phyloP scores from a whole-genome alignment of 1,140 invertebrate genomes.

The Pissodes strobi region DNA sequence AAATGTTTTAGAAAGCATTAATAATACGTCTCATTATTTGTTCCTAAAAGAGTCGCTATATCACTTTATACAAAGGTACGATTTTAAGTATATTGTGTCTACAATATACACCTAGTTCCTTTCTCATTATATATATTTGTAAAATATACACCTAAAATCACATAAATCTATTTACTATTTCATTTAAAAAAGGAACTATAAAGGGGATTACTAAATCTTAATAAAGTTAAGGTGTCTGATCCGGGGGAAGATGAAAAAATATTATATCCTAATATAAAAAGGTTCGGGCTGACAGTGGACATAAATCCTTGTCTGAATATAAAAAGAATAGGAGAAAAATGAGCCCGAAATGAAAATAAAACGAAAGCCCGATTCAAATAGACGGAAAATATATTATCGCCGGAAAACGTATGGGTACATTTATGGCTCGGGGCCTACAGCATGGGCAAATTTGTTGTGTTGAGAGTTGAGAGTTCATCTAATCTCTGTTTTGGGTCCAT shows the following conservation, averaged over 20 bases:
- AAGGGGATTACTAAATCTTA: slow-evolving; percentile 49
- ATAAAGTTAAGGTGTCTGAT: slow-evolving; percentile 45
- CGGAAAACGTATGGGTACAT: slow-evolving; percentile 43
- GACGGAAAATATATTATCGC: slow-evolving; percentile 53
- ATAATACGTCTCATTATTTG: too few species aligned
- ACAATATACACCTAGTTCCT: too few species aligned
- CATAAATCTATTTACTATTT: slow-evolving; percentile 45
- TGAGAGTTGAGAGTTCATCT: too few species aligned
- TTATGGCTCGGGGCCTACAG: slow-evolving; percentile 35
- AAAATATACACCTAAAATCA: neutral
- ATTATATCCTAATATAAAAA: slow-evolving; percentile 55
- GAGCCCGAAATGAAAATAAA: slow-evolving; percentile 54
- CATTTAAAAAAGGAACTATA: slow-evolving; percentile 38
- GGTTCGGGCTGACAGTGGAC: slow-evolving; percentile 49
- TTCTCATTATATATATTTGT: too few species aligned
- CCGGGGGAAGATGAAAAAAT: slow-evolving; percentile 47
- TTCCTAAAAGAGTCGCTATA: too few species aligned
- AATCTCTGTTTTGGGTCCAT: too few species aligned
- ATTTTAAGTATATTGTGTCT: too few species aligned
- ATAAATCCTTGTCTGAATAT: slow-evolving; percentile 54
- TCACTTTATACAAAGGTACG: too few species aligned
- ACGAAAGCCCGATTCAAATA: slow-evolving; percentile 52
- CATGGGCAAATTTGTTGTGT: too few species aligned
- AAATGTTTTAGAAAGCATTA: too few species aligned
- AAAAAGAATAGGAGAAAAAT: slow-evolving; percentile 55